These are phyloP conservation scores for Meteorus sp. DNA, from an alignment of 1,140 invertebrate genomes.

Conservation along the genomic window DNA sequence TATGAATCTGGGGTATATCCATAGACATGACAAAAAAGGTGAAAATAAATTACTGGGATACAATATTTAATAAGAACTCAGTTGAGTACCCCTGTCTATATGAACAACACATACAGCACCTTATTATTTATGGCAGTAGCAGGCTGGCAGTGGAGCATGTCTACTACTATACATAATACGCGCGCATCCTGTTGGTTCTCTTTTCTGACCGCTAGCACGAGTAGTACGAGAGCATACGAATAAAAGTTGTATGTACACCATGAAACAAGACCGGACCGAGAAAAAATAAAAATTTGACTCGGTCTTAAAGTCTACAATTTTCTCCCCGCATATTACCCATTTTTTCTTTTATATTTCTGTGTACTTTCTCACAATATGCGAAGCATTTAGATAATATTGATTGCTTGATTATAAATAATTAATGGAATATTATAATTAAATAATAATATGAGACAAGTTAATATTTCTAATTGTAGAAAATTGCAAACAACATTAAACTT, in stretches of 20 bases:
- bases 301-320: not conserved
- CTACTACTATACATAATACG: conserved; percentile 35
- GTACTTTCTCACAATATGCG: too few relatives aligned
- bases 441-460: too few relatives aligned
- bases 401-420: too few relatives aligned
- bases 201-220: conserved; percentile 20
- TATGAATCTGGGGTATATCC: too few relatives aligned
- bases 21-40: not conserved
- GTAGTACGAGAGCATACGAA: conserved; percentile 8
- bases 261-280: conserved; percentile 9
- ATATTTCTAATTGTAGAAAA: too few relatives aligned
- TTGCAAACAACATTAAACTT: too few relatives aligned
- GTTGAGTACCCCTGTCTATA: conserved; percentile 33
- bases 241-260: conserved; percentile 18
- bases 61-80: not conserved
- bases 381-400: too few relatives aligned
- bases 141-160: conserved; percentile 37
- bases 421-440: too few relatives aligned
- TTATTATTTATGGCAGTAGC: conserved; percentile 41
- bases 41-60: not conserved
- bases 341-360: too few relatives aligned
- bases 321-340: not conserved
- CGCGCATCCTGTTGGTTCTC: conserved; percentile 32
- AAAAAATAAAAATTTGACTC: conserved; percentile 7
- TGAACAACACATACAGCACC: conserved; percentile 11